A percentile compares a stretch with the other conserved stretches of the same genome.
phyloP scores from a whole-genome alignment of 64 coral and sea anemone species.

The Stichodactyla mertensii region DNA sequence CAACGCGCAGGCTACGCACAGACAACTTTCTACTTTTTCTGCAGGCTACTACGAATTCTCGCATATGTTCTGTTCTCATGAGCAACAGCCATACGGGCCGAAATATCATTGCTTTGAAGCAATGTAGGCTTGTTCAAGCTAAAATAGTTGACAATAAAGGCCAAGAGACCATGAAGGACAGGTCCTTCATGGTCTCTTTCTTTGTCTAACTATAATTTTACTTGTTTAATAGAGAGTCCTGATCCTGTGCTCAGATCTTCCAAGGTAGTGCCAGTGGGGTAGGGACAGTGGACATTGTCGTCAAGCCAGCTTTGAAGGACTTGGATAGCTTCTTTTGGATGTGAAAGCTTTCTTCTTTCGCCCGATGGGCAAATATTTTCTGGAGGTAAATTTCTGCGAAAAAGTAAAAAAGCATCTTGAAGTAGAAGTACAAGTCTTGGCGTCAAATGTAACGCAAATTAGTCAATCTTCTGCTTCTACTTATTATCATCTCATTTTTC shows the following conservation, averaged over 20 bases:
- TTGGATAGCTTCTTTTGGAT: neutral
- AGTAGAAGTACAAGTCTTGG: neutral
- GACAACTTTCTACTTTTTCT: too few species aligned
- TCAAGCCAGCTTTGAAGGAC: neutral
- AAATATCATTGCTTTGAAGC: too few species aligned
- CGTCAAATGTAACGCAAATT: too few species aligned
- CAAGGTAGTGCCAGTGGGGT: neutral
- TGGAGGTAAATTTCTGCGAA: neutral
- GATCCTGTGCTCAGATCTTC: neutral
- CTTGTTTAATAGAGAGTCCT: neutral
- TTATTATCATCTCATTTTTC: neutral
- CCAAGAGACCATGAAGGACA: too few species aligned
- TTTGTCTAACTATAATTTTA: neutral
- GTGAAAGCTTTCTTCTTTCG: neutral
- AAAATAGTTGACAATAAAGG: too few species aligned
- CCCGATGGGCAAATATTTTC: neutral
- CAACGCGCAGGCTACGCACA: too few species aligned
- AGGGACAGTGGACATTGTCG: neutral
- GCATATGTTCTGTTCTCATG: too few species aligned
- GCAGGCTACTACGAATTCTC: too few species aligned
- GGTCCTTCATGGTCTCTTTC: too few species aligned
- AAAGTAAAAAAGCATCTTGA: neutral
- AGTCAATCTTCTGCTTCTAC: neutral
- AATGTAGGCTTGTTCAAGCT: too few species aligned
- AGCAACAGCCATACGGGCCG: too few species aligned